Percentiles rank a stretch among this genome's conserved stretches.
Conservation (phyloP, 92 coral and sea anemone species). For the Siderastrea radians region DNA sequence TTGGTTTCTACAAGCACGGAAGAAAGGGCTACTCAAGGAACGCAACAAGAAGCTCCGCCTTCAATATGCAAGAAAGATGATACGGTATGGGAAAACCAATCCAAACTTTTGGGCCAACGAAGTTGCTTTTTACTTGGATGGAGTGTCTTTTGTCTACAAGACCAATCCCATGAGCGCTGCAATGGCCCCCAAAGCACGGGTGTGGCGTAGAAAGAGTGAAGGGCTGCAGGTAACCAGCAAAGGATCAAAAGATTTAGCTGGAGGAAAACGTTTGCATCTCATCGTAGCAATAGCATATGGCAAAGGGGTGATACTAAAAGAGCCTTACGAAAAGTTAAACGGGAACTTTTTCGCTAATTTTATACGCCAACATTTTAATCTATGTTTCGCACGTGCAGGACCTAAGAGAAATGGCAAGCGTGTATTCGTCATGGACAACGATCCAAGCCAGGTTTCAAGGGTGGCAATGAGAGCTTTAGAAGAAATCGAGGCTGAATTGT, state of each 20-base stretch:
- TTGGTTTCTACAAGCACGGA: not conserved
- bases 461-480: slow-evolving; percentile 38
- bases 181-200: too few relatives aligned
- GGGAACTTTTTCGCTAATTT: slow-evolving; percentile 63
- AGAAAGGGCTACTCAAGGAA: not conserved
- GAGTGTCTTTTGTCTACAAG: slow-evolving; percentile 27
- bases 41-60: not conserved
- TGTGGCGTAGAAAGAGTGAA: too few relatives aligned
- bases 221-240: too few relatives aligned
- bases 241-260: too few relatives aligned
- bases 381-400: slow-evolving; percentile 66
- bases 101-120: not conserved
- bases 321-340: too few relatives aligned
- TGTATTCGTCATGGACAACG: too few relatives aligned
- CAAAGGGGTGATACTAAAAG: too few relatives aligned
- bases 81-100: not conserved
- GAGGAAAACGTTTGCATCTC: too few relatives aligned
- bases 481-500: slow-evolving; percentile 55
- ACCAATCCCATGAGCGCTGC: not conserved
- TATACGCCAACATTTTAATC: slow-evolving; percentile 59
- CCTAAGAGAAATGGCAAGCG: slow-evolving; percentile 25
- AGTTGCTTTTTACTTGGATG: slow-evolving; percentile 31
- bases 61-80: not conserved
- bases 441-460: slow-evolving; percentile 29
- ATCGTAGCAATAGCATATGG: too few relatives aligned